Base-by-base conservation (phyloP, 2,888 invertebrate genomes). In the Orchestes rusci region DNA sequence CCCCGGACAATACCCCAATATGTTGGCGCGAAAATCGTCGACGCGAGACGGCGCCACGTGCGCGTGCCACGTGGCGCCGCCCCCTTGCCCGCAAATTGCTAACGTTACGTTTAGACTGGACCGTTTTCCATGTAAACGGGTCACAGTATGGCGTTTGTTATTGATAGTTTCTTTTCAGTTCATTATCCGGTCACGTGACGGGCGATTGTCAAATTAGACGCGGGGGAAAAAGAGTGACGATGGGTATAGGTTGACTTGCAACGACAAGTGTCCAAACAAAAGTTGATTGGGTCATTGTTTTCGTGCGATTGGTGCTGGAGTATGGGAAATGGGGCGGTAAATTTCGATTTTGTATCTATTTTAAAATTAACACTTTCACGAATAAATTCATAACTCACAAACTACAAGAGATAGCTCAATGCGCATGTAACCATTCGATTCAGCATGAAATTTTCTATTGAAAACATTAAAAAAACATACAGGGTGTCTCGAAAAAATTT, bases 161-260 rank as follows among this genome's bases (percentile, higher is more conserved):
- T 69, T 66, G 68, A 67, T 68, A 66, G 67, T 65, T 67, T 64
- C 66, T 63, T 65, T 53, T 56, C 61, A 59, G 63, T 68, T 68
- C 67, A 68, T 69, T 69, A 69, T 69, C 67, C 67, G 68, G 69
- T 56, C 67, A 57, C 66, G 67, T 66, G 67, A 13, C 39, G 43
- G 39, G 34, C 45, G 45, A 49, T 49, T 48, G 47, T 48, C 47
- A 43, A 48, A 48, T 48, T 49, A 42, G 45, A 43, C 49, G 19
- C 33, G 43, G 32, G 46, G 46, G 46, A 46, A 46, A 43, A 12
- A 13, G 15, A 30, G 23, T 38, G 46, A 40, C 34, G 39, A 46
- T 20, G 41, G 36, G 18, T 19, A 41, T 30, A 29, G 40, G 37
- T 31, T 45, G 40, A 28, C 36, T 36, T 28, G 41, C 30, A n/a